phyloP scores from a whole-genome alignment of 2,888 invertebrate genomes.

The Crocallis elinguaria region DNA sequence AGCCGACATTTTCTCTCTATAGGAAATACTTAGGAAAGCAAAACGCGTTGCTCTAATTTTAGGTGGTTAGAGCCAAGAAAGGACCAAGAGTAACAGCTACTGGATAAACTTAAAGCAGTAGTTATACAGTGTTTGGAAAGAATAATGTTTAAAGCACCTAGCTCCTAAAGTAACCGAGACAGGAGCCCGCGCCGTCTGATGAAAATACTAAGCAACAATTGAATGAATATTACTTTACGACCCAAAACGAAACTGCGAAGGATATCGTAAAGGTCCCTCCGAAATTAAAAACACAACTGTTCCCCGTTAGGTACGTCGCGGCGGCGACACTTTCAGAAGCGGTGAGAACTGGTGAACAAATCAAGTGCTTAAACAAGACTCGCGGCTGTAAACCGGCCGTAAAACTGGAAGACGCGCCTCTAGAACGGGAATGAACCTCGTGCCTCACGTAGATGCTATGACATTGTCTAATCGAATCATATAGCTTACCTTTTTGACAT shows the following conservation, averaged over 20 bases:
- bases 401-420: background rate
- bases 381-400: constrained; percentile 43
- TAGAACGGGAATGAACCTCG: background rate
- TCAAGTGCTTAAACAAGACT: constrained; percentile 44
- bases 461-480: background rate
- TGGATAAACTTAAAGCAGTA: too few species aligned
- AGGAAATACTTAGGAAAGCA: too few species aligned
- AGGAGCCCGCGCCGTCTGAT: too few species aligned
- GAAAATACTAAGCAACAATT: too few species aligned
- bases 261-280: constrained; percentile 21
- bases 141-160: background rate
- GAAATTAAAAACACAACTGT: constrained; percentile 35
- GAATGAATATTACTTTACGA: constrained; percentile 1
- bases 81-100: too few species aligned
- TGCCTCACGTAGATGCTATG: background rate
- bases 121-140: too few species aligned
- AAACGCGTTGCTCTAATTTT: too few species aligned
- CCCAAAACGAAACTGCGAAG: constrained; percentile 10
- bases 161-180: constrained; percentile 16
- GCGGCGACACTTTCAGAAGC: constrained; percentile 10
- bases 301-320: constrained; percentile 23
- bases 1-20: too few species aligned
- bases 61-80: too few species aligned
- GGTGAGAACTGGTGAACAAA: constrained; percentile 29
- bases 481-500: too few species aligned